Evolutionary conservation across 2,113 vertebrate species (phyloP).

Genomic region (crab-eating macaque (Macaca fascicularis)): DNA sequence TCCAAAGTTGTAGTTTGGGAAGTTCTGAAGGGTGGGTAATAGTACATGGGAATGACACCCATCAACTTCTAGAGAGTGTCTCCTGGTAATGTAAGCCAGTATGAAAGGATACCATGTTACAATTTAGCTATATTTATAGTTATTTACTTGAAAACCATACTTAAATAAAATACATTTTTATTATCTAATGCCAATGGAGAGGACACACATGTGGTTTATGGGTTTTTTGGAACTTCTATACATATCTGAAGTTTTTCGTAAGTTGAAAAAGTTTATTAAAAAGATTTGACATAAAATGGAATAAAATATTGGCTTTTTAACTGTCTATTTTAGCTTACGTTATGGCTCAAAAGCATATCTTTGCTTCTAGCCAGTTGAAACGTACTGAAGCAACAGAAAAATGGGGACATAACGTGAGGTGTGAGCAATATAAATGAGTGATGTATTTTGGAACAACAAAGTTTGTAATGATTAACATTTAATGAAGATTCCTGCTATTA

Average conservation of each 20-base stretch:
- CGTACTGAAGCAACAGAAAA: background rate
- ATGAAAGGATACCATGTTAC: background rate
- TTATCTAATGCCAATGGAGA: background rate
- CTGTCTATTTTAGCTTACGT: background rate
- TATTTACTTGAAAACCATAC: background rate
- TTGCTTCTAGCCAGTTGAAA: background rate
- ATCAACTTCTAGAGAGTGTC: background rate
- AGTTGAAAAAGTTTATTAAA: background rate
- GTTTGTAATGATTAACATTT: background rate
- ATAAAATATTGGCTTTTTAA: background rate
- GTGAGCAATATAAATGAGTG: background rate
- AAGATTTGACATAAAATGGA: background rate
- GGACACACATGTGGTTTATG: background rate
- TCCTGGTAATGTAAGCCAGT: background rate
- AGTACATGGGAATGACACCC: accelerated
- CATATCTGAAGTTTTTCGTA: background rate
- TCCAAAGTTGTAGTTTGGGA: background rate
- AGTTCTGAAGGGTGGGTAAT: background rate
- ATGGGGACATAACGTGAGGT: background rate
- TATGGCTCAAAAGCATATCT: background rate
- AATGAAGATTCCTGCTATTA: background rate
- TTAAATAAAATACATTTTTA: background rate
- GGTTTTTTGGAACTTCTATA: background rate
- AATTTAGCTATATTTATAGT: background rate
- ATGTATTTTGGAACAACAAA: background rate